phyloP scores from a whole-genome alignment of 2,113 vertebrate species.

The Axis porcinus region DNA sequence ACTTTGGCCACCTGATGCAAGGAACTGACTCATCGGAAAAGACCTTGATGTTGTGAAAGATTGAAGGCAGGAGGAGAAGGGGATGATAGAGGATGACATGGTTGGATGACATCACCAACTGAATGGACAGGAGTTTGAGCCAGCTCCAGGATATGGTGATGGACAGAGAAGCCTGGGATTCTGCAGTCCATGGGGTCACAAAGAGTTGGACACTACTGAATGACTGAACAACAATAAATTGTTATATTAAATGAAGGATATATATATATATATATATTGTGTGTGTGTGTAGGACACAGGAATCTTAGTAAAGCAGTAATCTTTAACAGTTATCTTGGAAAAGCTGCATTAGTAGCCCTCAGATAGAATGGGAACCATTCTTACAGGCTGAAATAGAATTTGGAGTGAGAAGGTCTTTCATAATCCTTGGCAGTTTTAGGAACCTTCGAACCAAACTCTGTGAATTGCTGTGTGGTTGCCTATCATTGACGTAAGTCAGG shows the following conservation, averaged over 20 bases:
- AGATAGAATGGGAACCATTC: not conserved
- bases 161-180: not conserved
- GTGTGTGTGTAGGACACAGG: not conserved
- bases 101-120: not conserved
- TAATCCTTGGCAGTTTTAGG: not conserved
- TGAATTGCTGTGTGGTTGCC: not conserved
- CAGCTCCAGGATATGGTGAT: not conserved
- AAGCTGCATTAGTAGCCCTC: not conserved
- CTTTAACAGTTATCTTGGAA: not conserved
- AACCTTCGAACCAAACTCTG: not conserved
- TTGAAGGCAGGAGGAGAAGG: too few species aligned
- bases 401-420: not conserved
- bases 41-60: too few species aligned
- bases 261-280: too few species aligned
- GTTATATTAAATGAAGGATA: not conserved
- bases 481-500: not conserved
- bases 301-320: not conserved
- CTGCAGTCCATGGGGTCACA: not conserved
- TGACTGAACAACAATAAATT: not conserved
- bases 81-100: too few species aligned
- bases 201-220: not conserved
- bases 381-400: not conserved
- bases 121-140: not conserved
- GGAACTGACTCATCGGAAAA: too few species aligned
- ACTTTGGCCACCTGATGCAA: too few species aligned